Percentiles rank a stretch among this genome's conserved stretches.
Evolutionary conservation across 2,797 vertebrate genomes (phyloP).

Genomic region (Molossus alvarezi): DNA sequence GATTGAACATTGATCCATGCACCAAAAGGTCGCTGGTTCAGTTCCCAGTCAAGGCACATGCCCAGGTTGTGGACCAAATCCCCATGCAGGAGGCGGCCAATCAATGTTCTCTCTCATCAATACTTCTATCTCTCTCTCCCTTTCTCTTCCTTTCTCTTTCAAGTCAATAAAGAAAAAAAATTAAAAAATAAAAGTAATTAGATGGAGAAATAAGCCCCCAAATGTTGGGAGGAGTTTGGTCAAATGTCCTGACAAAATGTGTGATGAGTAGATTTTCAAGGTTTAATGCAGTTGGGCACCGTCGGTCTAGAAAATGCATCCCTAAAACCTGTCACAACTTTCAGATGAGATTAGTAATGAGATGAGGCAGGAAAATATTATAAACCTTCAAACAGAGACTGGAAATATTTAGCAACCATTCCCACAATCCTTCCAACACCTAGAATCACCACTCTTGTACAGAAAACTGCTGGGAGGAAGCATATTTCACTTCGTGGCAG

Average conservation of each 20-base stretch:
- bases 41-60: too few species aligned
- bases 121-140: too few species aligned
- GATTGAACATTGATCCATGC: too few species aligned
- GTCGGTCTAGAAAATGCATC: background rate
- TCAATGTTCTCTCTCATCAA: too few species aligned
- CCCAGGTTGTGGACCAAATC: too few species aligned
- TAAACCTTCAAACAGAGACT: background rate
- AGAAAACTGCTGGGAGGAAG: background rate
- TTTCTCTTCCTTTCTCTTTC: too few species aligned
- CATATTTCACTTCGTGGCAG: background rate
- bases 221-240: accelerated
- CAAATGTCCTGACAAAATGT: background rate
- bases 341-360: background rate
- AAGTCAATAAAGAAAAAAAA: too few species aligned
- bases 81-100: too few species aligned
- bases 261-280: background rate
- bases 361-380: background rate
- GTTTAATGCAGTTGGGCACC: background rate
- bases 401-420: background rate
- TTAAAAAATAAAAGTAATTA: background rate
- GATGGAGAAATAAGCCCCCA: background rate
- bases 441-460: background rate
- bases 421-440: background rate
- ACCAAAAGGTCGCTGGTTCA: too few species aligned
- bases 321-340: background rate